A percentile compares a stretch with the other conserved stretches of the same genome.
Conservation (phyloP, 2,113 vertebrate genomes). For the Micromys minutus region DNA sequence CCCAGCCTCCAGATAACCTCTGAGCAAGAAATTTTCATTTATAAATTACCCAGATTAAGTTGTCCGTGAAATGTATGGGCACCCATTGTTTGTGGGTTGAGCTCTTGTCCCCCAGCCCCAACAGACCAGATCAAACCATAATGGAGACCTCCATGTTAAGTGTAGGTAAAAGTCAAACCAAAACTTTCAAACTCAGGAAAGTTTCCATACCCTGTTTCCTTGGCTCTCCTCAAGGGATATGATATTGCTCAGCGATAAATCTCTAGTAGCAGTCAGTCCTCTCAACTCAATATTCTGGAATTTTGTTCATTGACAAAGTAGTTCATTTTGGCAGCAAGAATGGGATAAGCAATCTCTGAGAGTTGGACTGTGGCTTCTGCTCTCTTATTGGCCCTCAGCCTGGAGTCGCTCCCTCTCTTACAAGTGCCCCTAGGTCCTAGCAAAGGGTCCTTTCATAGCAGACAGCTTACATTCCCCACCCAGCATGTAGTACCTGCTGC, state of each 20-base stretch:
- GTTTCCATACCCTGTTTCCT: neutral
- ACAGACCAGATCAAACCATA: neutral
- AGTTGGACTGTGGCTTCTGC: neutral
- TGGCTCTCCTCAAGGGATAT: neutral
- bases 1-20: neutral
- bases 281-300: neutral
- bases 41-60: neutral
- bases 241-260: neutral
- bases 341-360: neutral
- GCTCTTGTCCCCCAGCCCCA: neutral
- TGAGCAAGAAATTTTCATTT: neutral
- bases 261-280: neutral
- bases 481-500: neutral
- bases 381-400: neutral
- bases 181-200: neutral
- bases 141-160: neutral
- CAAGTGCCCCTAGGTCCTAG: neutral
- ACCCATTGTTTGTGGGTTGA: neutral
- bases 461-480: neutral
- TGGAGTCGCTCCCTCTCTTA: neutral
- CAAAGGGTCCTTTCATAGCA: neutral
- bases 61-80: neutral
- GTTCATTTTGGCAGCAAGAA: neutral
- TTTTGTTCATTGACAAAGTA: neutral
- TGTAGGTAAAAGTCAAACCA: neutral